Evolutionary conservation across 1,140 invertebrate genomes (phyloP).

Genomic region (Aplysia californica): DNA sequence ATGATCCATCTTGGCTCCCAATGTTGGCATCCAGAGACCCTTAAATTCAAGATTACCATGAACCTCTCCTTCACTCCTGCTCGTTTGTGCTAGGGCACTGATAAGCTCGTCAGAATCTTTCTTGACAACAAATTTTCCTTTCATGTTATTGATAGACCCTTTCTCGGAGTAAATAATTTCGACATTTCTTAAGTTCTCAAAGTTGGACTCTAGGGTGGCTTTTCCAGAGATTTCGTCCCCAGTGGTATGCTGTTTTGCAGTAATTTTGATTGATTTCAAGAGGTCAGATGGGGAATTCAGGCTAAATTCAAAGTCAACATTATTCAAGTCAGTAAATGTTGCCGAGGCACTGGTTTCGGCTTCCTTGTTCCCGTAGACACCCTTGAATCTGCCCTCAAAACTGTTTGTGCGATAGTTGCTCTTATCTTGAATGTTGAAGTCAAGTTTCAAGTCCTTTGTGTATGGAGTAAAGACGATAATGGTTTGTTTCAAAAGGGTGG

Average conservation of each 20-base stretch:
- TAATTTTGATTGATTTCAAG: not conserved
- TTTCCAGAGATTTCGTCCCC: not conserved
- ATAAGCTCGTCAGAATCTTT: not conserved
- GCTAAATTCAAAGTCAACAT: not conserved
- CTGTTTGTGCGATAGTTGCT: not conserved
- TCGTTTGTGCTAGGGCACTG: not conserved
- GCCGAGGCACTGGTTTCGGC: not conserved
- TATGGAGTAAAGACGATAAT: not conserved
- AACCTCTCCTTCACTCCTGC: not conserved
- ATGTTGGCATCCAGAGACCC: conserved; percentile 1
- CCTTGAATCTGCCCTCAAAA: not conserved
- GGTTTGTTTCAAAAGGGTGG: not conserved
- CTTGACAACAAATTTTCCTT: not conserved
- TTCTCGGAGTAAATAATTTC: not conserved
- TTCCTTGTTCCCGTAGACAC: not conserved
- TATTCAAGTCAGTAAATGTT: not conserved
- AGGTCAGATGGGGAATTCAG: not conserved
- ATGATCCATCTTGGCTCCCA: not conserved
- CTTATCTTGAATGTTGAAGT: not conserved
- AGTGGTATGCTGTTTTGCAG: not conserved
- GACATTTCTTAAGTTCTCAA: conserved; percentile 1
- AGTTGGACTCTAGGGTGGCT: not conserved
- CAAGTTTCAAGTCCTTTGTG: not conserved
- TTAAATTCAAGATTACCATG: not conserved
- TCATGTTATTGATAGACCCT: not conserved